phyloP scores from a whole-genome alignment of 1,140 invertebrate genomes.

The Paraescarpia echinospica region DNA sequence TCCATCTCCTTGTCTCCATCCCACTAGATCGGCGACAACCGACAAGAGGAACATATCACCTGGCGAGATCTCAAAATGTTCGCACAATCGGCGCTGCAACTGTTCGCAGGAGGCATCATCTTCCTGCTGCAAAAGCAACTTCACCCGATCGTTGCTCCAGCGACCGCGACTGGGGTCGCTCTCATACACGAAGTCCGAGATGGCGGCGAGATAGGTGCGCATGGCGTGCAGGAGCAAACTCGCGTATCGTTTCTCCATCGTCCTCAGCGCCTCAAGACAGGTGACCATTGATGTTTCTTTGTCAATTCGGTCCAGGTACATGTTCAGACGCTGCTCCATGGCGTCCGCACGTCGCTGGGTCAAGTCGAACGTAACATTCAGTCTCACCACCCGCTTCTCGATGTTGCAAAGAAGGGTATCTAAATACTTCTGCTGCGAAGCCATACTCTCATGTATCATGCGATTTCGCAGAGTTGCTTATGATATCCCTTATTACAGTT shows the following conservation, averaged over 20 bases:
- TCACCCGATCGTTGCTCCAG: not conserved
- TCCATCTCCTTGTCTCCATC: not conserved
- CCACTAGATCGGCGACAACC: not conserved
- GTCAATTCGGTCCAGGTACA: not conserved
- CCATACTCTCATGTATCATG: not conserved
- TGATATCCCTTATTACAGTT: not conserved
- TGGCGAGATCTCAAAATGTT: not conserved
- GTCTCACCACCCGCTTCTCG: not conserved
- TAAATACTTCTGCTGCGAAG: not conserved
- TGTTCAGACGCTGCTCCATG: not conserved
- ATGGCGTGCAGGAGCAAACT: not conserved
- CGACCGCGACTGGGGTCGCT: not conserved
- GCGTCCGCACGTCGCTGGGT: not conserved
- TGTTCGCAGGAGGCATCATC: not conserved
- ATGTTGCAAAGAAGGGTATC: not conserved
- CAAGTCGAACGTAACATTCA: not conserved
- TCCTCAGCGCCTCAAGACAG: not conserved
- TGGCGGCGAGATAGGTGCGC: not conserved
- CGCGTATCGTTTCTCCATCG: not conserved
- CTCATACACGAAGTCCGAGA: not conserved
- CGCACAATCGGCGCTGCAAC: not conserved
- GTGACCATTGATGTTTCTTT: not conserved
- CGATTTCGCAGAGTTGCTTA: not conserved
- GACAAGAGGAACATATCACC: not conserved
- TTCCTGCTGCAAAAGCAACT: not conserved